These are phyloP conservation scores for Hipposideros armiger DNA, from an alignment of 2,113 vertebrate genomes.

Conservation along the genomic window DNA sequence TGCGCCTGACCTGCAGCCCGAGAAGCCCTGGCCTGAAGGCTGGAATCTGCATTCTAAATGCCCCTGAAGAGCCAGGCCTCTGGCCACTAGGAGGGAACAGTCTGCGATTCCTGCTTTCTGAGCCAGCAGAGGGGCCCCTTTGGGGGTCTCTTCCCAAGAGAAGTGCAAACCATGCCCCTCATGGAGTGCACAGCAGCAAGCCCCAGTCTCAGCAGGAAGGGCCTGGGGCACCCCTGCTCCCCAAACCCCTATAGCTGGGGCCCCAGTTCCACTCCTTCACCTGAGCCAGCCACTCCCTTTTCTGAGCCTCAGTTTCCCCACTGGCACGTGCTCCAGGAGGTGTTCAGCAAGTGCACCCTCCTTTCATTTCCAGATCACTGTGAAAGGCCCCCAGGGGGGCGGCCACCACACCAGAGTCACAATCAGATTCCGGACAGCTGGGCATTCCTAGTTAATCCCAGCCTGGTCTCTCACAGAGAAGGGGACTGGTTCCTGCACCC, in stretches of 20 bases:
- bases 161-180: background rate
- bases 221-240: background rate
- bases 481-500: background rate
- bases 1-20: background rate
- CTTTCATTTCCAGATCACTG: background rate
- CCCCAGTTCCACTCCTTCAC: background rate
- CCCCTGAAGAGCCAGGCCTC: background rate
- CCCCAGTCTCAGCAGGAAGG: background rate
- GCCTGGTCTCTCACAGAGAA: background rate
- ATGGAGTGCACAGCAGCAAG: background rate
- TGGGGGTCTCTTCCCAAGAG: background rate
- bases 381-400: background rate
- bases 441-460: background rate
- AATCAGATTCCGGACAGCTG: background rate
- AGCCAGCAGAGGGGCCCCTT: background rate
- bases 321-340: background rate
- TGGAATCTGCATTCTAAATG: background rate
- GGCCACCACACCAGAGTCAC: background rate
- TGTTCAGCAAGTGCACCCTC: rapidly evolving
- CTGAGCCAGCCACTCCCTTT: no score
- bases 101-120: background rate
- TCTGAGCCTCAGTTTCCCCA: background rate
- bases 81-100: background rate
- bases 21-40: background rate
- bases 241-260: background rate